Base-by-base conservation (phyloP, 2,888 invertebrate genomes). In the Mycalesis mineus region DNA sequence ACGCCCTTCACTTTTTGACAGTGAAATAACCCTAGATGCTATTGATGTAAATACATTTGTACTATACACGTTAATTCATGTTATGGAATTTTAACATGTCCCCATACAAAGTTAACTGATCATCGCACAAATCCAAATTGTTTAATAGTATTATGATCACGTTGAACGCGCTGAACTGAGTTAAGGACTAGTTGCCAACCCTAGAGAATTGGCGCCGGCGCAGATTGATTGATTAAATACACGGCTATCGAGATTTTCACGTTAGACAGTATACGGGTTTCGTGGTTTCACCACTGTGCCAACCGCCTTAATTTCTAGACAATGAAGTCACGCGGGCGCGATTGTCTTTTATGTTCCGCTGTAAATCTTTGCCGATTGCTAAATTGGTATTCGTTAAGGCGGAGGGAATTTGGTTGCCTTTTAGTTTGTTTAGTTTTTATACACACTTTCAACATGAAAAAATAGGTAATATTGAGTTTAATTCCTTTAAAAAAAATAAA, bases 161-260 rank as follows among this genome's bases (percentile, higher is more conserved):
- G n/a, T n/a, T n/a, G n/a, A n/a, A n/a, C n/a, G n/a, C n/a, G n/a
- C n/a, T n/a, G n/a, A n/a, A n/a, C n/a, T n/a, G n/a, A n/a, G n/a
- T n/a, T n/a, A n/a, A n/a, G n/a, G n/a, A n/a, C n/a, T n/a, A n/a
- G n/a, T n/a, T n/a, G n/a, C n/a, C n/a, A n/a, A n/a, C n/a, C n/a
- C n/a, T n/a, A n/a, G n/a, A n/a, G n/a, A n/a, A n/a, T n/a, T n/a
- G n/a, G n/a, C n/a, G n/a, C n/a, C n/a, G 51, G 55, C 44, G 55
- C 57, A 58, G 60, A 65, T 65, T 58, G 63, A 63, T 63, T 61
- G 60, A 62, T 65, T 63, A 66, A 62, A 61, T 54, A 62, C 37
- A 40, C 44, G 57, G 49, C 39, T 53, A 52, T 60, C 57, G 39
- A 55, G 60, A 60, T 60, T 55, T 62, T 51, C 55, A 47, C 57